A percentile compares a stretch with the other conserved stretches of the same genome.
These are phyloP conservation scores for Ceratina japonica DNA, from an alignment of 1,140 invertebrate genomes.

Conservation along the genomic window DNA sequence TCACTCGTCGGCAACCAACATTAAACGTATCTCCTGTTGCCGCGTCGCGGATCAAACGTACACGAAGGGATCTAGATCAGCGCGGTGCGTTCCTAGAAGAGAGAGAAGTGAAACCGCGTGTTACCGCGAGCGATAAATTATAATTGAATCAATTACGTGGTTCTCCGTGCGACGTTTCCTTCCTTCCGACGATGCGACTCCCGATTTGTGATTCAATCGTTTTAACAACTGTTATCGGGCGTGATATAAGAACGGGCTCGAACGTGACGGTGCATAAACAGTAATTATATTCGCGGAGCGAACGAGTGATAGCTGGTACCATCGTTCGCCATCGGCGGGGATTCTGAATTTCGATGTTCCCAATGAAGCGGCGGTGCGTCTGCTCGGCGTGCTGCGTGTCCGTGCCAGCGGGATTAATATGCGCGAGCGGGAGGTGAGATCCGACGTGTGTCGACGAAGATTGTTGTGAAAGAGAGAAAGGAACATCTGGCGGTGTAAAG, in stretches of 20 bases:
- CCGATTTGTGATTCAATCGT: neutral
- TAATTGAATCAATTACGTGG: no score
- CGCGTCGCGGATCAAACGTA: neutral
- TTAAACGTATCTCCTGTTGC: conserved; percentile 4
- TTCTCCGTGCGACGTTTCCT: no score
- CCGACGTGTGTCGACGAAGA: conserved; percentile 34
- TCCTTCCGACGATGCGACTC: neutral
- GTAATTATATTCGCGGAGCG: neutral
- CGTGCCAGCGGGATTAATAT: conserved; percentile 40
- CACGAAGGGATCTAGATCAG: neutral
- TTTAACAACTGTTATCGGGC: neutral
- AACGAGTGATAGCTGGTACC: neutral
- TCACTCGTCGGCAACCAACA: no score
- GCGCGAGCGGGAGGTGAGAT: conserved; percentile 36
- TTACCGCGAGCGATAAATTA: no score
- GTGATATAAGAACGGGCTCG: neutral
- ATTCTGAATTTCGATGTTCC: neutral
- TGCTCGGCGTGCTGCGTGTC: neutral
- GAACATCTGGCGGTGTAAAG: conserved; percentile 64
- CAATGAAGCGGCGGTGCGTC: neutral
- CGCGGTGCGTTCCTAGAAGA: neutral
- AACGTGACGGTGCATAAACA: neutral
- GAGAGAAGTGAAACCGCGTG: no score
- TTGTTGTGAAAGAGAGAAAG: conserved; percentile 68
- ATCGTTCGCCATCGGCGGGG: no score